phyloP scores from a whole-genome alignment of 1,140 invertebrate genomes.

The Sitodiplosis mosellana region DNA sequence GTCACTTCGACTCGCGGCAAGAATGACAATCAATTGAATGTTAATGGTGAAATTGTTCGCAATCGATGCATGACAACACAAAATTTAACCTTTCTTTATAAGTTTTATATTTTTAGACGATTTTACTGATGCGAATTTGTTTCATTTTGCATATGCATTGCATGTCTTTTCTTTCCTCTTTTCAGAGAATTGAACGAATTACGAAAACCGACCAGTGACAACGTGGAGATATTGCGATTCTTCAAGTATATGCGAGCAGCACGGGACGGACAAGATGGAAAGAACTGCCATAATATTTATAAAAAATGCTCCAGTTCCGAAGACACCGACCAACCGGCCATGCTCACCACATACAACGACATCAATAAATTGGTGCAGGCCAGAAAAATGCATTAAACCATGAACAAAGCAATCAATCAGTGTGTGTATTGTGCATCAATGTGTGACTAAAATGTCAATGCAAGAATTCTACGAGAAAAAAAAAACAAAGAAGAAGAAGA shows the following conservation, averaged over 20 bases:
- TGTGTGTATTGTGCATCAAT: no score
- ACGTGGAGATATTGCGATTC: conserved; percentile 65
- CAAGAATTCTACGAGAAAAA: no score
- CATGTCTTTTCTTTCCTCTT: conserved; percentile 9
- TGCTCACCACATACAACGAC: conserved; percentile 67
- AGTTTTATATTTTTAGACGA: no score
- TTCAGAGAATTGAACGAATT: conserved; percentile 62
- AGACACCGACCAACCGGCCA: conserved; percentile 47
- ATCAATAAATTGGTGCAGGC: conserved; percentile 71
- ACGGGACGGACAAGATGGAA: conserved; percentile 62
- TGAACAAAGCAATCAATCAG: conserved; percentile 1
- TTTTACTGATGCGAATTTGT: no score
- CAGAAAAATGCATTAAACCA: conserved; percentile 29
- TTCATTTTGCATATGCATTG: no score
- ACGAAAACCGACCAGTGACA: conserved; percentile 58
- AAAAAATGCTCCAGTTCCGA: conserved; percentile 33
- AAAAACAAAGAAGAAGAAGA: no score
- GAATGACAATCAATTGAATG: no score
- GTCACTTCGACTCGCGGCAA: no score
- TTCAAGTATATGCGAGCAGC: conserved; percentile 78
- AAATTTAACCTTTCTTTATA: no score
- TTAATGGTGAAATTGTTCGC: no score
- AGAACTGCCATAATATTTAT: conserved; percentile 40
- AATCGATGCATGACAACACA: no score
- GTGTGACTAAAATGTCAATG: no score